These are phyloP conservation scores for Eulemur macaco DNA, from an alignment of 2,113 vertebrate genomes.

Conservation along the genomic window DNA sequence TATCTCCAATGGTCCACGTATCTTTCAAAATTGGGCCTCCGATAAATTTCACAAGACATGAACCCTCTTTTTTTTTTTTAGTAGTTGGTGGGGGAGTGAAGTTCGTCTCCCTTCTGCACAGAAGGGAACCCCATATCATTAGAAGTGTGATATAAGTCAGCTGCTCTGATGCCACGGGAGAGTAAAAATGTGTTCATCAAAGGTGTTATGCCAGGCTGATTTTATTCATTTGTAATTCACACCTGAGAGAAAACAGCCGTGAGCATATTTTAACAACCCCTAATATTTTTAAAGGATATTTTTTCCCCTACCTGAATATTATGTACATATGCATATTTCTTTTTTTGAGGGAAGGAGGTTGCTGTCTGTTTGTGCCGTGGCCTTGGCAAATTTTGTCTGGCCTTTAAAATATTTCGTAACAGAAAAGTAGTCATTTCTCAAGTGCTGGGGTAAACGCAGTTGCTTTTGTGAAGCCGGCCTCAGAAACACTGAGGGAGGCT, in stretches of 20 bases:
- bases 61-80: not conserved
- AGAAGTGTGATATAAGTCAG: constrained; percentile 66
- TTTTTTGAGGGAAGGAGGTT: not conserved
- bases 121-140: constrained; percentile 69
- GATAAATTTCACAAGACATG: constrained; percentile 52
- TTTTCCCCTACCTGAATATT: not conserved
- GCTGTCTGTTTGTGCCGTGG: not conserved
- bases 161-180: constrained; percentile 68
- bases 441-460: constrained; percentile 53
- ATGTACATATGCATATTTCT: not conserved
- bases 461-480: constrained; percentile 60
- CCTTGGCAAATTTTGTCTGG: constrained; percentile 15
- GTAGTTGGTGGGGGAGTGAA: not conserved
- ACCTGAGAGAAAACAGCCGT: constrained; percentile 62
- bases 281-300: constrained; percentile 69
- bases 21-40: constrained; percentile 22
- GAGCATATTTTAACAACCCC: constrained; percentile 65
- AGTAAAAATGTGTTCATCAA: constrained; percentile 54
- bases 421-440: constrained; percentile 63
- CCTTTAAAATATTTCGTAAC: constrained; percentile 36
- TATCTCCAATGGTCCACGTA: not conserved
- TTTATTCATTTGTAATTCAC: constrained; percentile 71
- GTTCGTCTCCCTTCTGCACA: constrained; percentile 54
- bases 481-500: constrained; percentile 50
- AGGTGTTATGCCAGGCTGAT: constrained; percentile 60